These are phyloP conservation scores for Hanleya hanleyi DNA, from an alignment of 2,888 invertebrate species.

Conservation along the genomic window DNA sequence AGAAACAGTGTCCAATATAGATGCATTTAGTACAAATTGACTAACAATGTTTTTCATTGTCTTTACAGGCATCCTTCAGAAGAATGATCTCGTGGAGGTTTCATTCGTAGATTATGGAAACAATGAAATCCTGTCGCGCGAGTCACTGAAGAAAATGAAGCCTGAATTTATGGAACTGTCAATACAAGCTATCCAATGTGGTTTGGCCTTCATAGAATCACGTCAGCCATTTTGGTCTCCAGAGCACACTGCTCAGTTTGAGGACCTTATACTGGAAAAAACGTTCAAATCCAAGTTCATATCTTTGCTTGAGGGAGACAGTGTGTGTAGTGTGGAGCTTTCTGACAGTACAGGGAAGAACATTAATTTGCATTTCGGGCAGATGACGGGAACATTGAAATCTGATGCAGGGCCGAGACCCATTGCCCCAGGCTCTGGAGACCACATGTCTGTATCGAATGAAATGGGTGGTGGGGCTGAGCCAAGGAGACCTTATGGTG, in stretches of 20 bases:
- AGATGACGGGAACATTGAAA: slow-evolving; percentile 34
- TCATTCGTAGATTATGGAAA: slow-evolving; percentile 73
- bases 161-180: slow-evolving; percentile 55
- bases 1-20: too few species aligned
- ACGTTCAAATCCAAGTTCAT: slow-evolving; percentile 51
- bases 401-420: too few species aligned
- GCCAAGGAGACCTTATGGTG: slow-evolving; percentile 7
- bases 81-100: slow-evolving; percentile 60
- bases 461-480: slow-evolving; percentile 18
- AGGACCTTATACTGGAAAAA: slow-evolving; percentile 52
- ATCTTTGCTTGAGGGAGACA: slow-evolving; percentile 35
- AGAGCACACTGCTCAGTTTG: slow-evolving; percentile 59
- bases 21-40: too few species aligned
- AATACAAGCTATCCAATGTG: slow-evolving; percentile 56
- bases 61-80: too few species aligned
- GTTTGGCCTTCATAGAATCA: slow-evolving; percentile 51
- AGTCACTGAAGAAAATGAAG: slow-evolving; percentile 48
- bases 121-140: slow-evolving; percentile 51
- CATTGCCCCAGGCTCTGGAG: too few species aligned
- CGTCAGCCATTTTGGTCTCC: slow-evolving; percentile 62
- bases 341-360: slow-evolving; percentile 43
- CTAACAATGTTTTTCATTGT: too few species aligned
- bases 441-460: too few species aligned
- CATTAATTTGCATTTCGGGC: slow-evolving; percentile 56
- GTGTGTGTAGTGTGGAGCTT: slow-evolving; percentile 50